Percentiles rank a stretch among this genome's conserved stretches.
Conservation (phyloP, 2,797 vertebrate species). For the Hipposideros larvatus region DNA sequence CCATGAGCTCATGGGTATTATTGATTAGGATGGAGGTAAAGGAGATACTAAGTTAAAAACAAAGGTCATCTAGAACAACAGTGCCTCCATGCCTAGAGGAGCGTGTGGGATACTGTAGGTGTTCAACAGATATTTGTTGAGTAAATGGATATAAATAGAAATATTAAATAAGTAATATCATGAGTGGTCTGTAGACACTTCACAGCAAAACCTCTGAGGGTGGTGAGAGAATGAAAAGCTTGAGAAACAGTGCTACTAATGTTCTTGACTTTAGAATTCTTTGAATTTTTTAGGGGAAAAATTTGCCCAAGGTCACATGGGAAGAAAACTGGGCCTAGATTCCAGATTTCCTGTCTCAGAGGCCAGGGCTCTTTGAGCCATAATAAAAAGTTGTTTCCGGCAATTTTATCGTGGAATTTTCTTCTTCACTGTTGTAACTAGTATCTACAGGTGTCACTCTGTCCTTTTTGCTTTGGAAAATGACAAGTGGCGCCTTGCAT, state of each 20-base stretch:
- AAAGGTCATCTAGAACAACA: neutral
- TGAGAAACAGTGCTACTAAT: neutral
- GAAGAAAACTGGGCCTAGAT: neutral
- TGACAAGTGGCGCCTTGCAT: neutral
- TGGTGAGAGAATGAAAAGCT: neutral
- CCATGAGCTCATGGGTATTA: neutral
- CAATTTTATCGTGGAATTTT: neutral
- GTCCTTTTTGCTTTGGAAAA: slow-evolving; percentile 14
- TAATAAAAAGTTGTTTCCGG: neutral
- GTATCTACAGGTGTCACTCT: neutral
- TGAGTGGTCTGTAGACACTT: neutral
- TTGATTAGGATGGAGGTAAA: neutral
- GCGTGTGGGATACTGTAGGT: neutral
- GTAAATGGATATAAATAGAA: slow-evolving; percentile 7
- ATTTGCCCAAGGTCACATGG: neutral
- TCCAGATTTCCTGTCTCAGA: neutral
- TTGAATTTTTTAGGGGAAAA: neutral
- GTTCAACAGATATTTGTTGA: neutral
- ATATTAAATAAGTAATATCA: neutral
- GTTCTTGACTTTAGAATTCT: neutral
- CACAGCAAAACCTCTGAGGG: neutral
- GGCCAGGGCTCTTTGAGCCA: neutral
- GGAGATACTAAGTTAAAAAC: neutral
- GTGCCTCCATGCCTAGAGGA: neutral
- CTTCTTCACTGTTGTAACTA: neutral